Evolutionary conservation across 2,888 invertebrate genomes (phyloP), one percentile per base, ranked within the genome.

Genomic region (Lathronympha strigana): DNA sequence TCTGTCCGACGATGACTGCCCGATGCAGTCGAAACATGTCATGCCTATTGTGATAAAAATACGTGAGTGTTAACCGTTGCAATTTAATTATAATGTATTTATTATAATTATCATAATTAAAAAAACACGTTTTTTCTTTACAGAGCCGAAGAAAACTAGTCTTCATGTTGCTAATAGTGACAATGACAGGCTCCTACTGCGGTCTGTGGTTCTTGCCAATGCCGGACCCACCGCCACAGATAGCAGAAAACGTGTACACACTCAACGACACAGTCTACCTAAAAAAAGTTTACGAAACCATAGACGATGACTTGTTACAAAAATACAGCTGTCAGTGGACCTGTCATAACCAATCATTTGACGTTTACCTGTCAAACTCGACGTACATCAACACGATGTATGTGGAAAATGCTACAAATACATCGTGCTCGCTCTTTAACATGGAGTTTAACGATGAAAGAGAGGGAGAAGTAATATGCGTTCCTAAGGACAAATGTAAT

Each of bases 101-200:
- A n/a, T n/a, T n/a, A n/a, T n/a, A n/a, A n/a, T n/a, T n/a, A n/a
- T n/a, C n/a, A n/a, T n/a, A n/a, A n/a, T n/a, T n/a, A n/a, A n/a
- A n/a, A n/a, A 11, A 36, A 21, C 8, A 19, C 23, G 13, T 47
- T 23, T 8, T 47, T 15, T 61, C 55, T 61, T 87, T 87, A 28
- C 84, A 93, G 90, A 81, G 86, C 4, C 92, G 92, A 74, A 93
- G 97, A 70, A 96, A 96, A 82, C 76, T 93, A 0, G 94, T 97
- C 58, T 97, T 97, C 76, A 93, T 96, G 81, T 72, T 90, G 0
- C 83, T 97, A 0, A 94, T 97, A 50, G 71, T 92, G 0, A 70
- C 92, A 0, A 96, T 96, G 93, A 94, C 95, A 0, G 76, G 94
- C 0, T 94, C 95, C 0, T 97, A 94, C 77, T 93, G 94, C n/a